These are phyloP conservation scores for Mystacides longicornis DNA, from an alignment of 2,888 invertebrate species.

Conservation along the genomic window DNA sequence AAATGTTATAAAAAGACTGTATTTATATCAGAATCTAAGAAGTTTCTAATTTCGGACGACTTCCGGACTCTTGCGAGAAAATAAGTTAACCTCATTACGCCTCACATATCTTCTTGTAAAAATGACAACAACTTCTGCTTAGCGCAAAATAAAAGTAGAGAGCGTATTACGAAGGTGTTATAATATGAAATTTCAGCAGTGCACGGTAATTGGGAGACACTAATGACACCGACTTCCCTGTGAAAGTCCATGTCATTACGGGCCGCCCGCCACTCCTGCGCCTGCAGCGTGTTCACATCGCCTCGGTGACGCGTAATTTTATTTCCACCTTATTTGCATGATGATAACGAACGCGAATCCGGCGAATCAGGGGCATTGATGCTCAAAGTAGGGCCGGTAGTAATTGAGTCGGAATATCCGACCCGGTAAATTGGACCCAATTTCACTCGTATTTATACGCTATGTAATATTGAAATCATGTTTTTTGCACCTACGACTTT, in stretches of 20 bases:
- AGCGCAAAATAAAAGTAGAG: neutral
- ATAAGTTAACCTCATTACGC: neutral
- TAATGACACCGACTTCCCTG: slow-evolving; percentile 20
- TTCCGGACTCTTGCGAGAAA: too few relatives aligned
- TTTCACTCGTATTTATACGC: too few relatives aligned
- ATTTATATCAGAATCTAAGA: neutral
- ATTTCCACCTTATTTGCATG: too few relatives aligned
- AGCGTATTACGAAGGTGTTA: neutral
- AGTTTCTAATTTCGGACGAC: slow-evolving; percentile 8
- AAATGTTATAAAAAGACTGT: neutral
- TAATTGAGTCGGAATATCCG: too few relatives aligned
- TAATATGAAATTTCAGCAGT: slow-evolving; percentile 21
- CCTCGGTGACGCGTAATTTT: too few relatives aligned
- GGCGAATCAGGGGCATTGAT: too few relatives aligned
- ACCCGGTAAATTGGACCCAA: too few relatives aligned
- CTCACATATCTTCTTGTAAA: neutral
- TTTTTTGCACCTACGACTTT: too few relatives aligned
- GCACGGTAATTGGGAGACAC: slow-evolving; percentile 24
- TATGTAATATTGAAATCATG: too few relatives aligned
- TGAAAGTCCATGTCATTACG: slow-evolving; percentile 6
- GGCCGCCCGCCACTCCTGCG: neutral
- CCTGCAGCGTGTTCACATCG: too few relatives aligned
- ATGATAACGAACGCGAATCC: too few relatives aligned
- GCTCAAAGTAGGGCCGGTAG: too few relatives aligned
- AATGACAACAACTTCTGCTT: neutral